Evolutionary conservation across 2,113 vertebrate genomes (phyloP).

Genomic region (Gobio gobio): DNA sequence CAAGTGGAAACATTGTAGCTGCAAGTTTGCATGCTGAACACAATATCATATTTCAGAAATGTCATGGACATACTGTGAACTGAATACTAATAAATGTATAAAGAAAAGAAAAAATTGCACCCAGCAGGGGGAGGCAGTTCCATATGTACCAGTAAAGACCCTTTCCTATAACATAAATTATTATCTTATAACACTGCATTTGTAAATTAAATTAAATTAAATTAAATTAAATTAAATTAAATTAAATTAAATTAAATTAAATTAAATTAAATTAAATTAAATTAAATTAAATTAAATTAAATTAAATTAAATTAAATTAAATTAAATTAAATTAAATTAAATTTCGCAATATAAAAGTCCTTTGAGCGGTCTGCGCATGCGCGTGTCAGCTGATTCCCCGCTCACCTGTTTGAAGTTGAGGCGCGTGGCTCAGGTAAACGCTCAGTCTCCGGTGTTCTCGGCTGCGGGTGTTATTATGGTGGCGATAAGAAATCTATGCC

Average conservation of each 20-base stretch:
- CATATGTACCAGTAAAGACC: too few relatives aligned
- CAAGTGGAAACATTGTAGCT: neutral
- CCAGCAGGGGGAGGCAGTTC: too few relatives aligned
- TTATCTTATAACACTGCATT: too few relatives aligned
- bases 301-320: neutral
- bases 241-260: neutral
- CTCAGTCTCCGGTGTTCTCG: neutral
- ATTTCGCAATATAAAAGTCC: neutral
- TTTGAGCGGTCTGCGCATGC: neutral
- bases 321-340: neutral
- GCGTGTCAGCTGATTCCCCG: neutral
- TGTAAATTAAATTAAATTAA: too few relatives aligned
- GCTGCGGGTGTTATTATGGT: conserved; percentile 35
- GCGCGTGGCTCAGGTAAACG: neutral
- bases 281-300: neutral
- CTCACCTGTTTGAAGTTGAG: conserved; percentile 13
- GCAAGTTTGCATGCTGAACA: neutral
- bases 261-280: neutral
- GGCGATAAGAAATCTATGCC: conserved; percentile 23
- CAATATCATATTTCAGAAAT: neutral
- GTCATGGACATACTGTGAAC: too few relatives aligned
- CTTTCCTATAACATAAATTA: too few relatives aligned
- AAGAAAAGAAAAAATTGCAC: too few relatives aligned
- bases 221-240: neutral
- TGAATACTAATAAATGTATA: too few relatives aligned